phyloP scores from a whole-genome alignment of 2,797 vertebrate genomes.

The Setipinna tenuifilis region DNA sequence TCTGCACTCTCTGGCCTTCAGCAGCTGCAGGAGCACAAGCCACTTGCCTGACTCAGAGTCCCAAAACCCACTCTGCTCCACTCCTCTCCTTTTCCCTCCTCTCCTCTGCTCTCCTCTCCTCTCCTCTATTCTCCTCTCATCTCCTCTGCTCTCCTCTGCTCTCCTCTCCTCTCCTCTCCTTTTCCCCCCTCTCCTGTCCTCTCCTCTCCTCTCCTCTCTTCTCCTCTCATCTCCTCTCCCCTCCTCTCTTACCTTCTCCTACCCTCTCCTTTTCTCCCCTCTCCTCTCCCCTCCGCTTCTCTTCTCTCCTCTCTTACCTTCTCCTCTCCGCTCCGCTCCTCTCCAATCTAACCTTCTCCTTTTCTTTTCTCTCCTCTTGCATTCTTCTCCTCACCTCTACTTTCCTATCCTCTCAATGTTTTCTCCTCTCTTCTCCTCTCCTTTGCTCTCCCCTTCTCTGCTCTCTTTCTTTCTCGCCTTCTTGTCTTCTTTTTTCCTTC shows the following conservation, averaged over 20 bases:
- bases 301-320: background rate
- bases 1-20: background rate
- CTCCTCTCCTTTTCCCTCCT: background rate
- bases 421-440: no score
- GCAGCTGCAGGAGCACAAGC: background rate
- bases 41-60: background rate
- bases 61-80: background rate
- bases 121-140: background rate
- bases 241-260: background rate
- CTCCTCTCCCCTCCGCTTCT: background rate
- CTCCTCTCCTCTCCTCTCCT: background rate
- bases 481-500: no score
- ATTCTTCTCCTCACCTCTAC: no score
- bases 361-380: no score
- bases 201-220: background rate
- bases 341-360: no score
- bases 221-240: background rate
- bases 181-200: background rate
- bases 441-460: no score
- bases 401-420: no score
- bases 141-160: background rate
- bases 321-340: background rate
- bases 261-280: background rate
- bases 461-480: no score
- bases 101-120: background rate